phyloP scores from a whole-genome alignment of 2,113 vertebrate genomes.

The Phycodurus eques region DNA sequence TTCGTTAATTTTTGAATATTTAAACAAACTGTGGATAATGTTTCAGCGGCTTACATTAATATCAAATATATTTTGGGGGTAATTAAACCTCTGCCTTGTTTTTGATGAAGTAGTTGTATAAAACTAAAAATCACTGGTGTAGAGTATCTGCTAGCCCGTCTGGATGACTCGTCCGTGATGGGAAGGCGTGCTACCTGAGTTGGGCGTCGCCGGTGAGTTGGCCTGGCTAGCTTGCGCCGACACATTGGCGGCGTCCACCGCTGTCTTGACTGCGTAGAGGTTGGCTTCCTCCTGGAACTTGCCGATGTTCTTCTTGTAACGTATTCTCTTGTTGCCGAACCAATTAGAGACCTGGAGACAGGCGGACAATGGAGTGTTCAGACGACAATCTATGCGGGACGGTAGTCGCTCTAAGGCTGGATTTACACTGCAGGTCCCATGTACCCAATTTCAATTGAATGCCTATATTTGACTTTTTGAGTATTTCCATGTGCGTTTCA shows the following conservation, averaged over 20 bases:
- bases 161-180: not conserved
- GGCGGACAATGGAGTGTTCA: conserved; percentile 9
- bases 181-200: conserved; percentile 72
- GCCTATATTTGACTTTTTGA: too few relatives aligned
- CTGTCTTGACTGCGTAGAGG: conserved; percentile 83
- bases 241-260: conserved; percentile 78
- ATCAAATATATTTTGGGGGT: too few relatives aligned
- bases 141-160: not conserved
- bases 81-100: too few relatives aligned
- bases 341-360: conserved; percentile 85
- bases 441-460: too few relatives aligned
- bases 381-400: not conserved
- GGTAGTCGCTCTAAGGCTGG: too few relatives aligned
- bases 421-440: too few relatives aligned
- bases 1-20: too few relatives aligned
- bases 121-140: too few relatives aligned
- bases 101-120: too few relatives aligned
- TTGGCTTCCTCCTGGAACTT: conserved; percentile 90
- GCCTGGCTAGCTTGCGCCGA: conserved; percentile 81
- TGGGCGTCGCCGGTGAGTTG: conserved; percentile 81
- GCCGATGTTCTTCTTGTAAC: conserved; percentile 90
- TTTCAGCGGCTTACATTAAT: too few relatives aligned
- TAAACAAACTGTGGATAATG: too few relatives aligned
- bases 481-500: too few relatives aligned
- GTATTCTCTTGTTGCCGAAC: conserved; percentile 91